Conservation (phyloP, 2,888 invertebrate genomes). For the Alloplasta piceator region DNA sequence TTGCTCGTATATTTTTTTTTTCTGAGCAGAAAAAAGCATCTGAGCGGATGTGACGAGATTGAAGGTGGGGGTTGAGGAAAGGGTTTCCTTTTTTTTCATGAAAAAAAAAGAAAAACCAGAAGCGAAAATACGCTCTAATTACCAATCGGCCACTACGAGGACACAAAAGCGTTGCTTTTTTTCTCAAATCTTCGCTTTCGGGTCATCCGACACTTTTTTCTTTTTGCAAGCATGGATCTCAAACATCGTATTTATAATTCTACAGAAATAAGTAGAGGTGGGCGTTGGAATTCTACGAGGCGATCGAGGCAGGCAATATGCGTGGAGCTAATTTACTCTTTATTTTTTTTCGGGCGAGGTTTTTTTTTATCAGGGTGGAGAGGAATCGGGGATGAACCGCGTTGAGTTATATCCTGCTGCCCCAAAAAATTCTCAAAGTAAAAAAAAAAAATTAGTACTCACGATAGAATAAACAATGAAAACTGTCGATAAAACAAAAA, state of each 20-base stretch:
- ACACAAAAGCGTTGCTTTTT: conserved; percentile 33
- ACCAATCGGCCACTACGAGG: conserved; percentile 63
- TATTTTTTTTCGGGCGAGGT: conserved; percentile 16
- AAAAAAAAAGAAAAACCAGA: conserved; percentile 52
- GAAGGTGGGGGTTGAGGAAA: conserved; percentile 7
- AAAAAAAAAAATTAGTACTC: too few species aligned
- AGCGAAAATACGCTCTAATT: conserved; percentile 61
- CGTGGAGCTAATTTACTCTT: conserved; percentile 69
- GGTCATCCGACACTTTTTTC: conserved; percentile 45
- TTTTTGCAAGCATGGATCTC: conserved; percentile 61
- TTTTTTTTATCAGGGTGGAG: conserved; percentile 47
- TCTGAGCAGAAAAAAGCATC: conserved; percentile 32
- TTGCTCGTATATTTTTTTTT: background rate
- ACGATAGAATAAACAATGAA: too few species aligned
- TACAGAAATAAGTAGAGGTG: conserved; percentile 59
- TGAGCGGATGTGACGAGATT: conserved; percentile 21
- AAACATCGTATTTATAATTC: conserved; percentile 59
- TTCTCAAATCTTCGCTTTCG: conserved; percentile 26
- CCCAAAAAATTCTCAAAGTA: conserved; percentile 27
- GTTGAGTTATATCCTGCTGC: conserved; percentile 75
- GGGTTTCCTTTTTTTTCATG: conserved; percentile 13
- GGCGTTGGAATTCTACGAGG: conserved; percentile 73
- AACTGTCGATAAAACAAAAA: too few species aligned
- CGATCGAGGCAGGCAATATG: conserved; percentile 78
- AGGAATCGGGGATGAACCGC: conserved; percentile 73